Percentiles rank a stretch among this genome's conserved stretches.
phyloP scores from a whole-genome alignment of 2,888 invertebrate genomes.

The Kryphioiulus occultus region DNA sequence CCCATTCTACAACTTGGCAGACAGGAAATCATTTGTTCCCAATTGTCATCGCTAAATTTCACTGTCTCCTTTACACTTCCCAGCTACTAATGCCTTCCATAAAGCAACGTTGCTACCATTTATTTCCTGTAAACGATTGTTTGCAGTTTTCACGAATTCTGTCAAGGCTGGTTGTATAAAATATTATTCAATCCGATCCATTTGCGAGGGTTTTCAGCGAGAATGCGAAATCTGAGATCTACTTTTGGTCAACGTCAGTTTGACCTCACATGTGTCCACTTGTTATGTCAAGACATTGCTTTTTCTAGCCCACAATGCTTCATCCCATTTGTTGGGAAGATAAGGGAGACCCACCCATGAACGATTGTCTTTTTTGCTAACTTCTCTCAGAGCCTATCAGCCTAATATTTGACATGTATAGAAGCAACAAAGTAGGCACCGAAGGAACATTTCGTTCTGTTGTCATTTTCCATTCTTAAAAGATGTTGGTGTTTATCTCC shows the following conservation, averaged over 20 bases:
- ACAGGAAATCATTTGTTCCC: neutral
- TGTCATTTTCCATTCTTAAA: neutral
- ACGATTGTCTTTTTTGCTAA: neutral
- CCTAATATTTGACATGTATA: constrained; percentile 33
- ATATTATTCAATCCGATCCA: neutral
- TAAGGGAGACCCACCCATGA: neutral
- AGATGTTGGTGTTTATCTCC: constrained; percentile 33
- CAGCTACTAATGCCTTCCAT: neutral
- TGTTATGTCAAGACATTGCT: neutral
- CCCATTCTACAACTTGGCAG: neutral
- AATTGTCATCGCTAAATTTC: neutral
- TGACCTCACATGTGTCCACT: neutral
- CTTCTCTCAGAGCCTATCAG: constrained; percentile 13
- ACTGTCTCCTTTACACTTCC: neutral
- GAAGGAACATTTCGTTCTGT: constrained; percentile 2
- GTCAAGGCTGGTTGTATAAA: neutral
- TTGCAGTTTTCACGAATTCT: neutral
- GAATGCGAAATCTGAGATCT: neutral
- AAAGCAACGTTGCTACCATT: neutral
- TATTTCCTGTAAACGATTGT: neutral
- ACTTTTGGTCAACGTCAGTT: neutral
- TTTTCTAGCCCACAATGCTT: neutral
- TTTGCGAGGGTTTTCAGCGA: neutral
- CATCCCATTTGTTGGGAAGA: neutral
- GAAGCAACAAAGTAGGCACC: neutral